Conservation (phyloP, 2,113 vertebrate genomes). For the Globicephala melas region DNA sequence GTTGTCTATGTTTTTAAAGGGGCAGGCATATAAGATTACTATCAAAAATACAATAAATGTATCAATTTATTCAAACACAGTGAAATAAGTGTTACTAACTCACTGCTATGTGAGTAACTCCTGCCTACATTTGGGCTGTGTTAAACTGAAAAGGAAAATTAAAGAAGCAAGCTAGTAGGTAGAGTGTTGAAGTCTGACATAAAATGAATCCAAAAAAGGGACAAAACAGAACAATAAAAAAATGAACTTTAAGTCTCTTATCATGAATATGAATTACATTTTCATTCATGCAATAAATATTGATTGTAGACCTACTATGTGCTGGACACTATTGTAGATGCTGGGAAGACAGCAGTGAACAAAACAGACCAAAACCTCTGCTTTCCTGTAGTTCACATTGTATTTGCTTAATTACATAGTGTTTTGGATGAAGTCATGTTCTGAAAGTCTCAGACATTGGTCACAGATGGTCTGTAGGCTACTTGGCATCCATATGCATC, state of each 20-base stretch:
- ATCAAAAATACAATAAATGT: not conserved
- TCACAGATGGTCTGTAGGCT: not conserved
- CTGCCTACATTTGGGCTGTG: not conserved
- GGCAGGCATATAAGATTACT: not conserved
- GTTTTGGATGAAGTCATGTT: not conserved
- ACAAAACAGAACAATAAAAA: not conserved
- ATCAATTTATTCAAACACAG: not conserved
- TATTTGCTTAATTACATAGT: not conserved
- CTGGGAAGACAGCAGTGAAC: not conserved
- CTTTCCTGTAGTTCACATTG: not conserved
- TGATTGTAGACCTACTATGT: not conserved
- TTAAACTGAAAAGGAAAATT: not conserved
- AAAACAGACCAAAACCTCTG: not conserved
- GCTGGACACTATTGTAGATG: not conserved
- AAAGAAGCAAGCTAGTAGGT: not conserved
- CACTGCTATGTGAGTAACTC: not conserved
- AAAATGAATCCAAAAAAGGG: not conserved
- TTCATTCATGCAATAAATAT: not conserved
- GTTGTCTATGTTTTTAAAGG: not conserved
- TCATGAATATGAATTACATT: not conserved
- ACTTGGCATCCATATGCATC: not conserved
- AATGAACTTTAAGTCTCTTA: not conserved
- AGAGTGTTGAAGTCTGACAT: not conserved
- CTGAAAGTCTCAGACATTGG: not conserved
- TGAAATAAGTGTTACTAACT: not conserved